Evolutionary conservation across 2,888 invertebrate genomes (phyloP).

Genomic region (Macrosoma leucophasiata): DNA sequence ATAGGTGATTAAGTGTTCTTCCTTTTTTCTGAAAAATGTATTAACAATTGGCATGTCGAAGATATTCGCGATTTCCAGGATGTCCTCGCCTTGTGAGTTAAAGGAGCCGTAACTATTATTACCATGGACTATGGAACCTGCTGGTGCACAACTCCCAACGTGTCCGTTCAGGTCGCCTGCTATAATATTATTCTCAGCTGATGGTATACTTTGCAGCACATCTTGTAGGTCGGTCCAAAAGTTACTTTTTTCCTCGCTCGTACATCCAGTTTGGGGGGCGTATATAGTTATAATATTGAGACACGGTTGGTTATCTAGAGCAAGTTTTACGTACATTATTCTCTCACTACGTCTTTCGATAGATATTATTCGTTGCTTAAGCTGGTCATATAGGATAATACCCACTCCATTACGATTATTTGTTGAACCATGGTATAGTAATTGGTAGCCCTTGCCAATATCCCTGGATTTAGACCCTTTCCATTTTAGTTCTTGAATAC

Average conservation of each 20-base stretch:
- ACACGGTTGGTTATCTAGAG: slow-evolving; percentile 14
- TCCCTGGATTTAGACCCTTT: slow-evolving; percentile 4
- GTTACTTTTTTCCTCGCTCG: slow-evolving; percentile 9
- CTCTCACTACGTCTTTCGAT: slow-evolving; percentile 15
- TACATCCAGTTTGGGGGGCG: slow-evolving; percentile 19
- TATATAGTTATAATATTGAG: slow-evolving; percentile 19
- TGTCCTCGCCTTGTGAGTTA: slow-evolving; percentile 4
- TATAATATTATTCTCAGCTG: neutral
- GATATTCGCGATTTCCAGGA: slow-evolving; percentile 6
- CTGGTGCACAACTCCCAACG: neutral
- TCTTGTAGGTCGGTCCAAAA: slow-evolving; percentile 23
- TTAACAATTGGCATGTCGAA: slow-evolving; percentile 11
- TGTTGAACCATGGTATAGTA: neutral
- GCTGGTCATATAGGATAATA: slow-evolving; percentile 11
- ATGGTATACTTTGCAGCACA: slow-evolving; percentile 5
- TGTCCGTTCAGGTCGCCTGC: neutral
- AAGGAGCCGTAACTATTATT: slow-evolving; percentile 3
- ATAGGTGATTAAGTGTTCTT: slow-evolving; percentile 16
- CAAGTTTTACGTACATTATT: slow-evolving; percentile 20
- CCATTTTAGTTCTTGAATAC: no score
- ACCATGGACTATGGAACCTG: neutral
- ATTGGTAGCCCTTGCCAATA: slow-evolving; percentile 2
- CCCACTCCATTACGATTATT: slow-evolving; percentile 16
- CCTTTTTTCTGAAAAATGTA: slow-evolving; percentile 17
- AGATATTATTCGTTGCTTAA: slow-evolving; percentile 14